Conservation (phyloP, 2,113 vertebrate species). For the Oreotrochilus melanogaster region DNA sequence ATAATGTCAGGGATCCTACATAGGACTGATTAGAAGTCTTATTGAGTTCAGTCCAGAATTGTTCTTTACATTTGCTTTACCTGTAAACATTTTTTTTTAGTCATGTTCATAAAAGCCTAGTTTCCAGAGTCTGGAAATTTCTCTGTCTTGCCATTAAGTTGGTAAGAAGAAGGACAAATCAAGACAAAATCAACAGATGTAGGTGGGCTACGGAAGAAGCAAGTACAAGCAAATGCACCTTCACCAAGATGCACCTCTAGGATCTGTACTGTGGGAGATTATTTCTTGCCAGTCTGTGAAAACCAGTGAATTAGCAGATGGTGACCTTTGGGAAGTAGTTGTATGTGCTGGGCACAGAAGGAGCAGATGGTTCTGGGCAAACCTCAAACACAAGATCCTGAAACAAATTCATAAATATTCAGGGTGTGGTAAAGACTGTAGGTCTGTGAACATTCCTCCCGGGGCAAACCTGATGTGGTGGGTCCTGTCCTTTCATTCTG, state of each 20-base stretch:
- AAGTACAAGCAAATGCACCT: not conserved
- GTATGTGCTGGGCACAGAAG: constrained; percentile 21
- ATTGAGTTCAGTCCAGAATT: not conserved
- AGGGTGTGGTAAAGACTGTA: not conserved
- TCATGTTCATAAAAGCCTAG: not conserved
- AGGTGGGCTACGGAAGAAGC: not conserved
- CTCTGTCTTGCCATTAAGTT: not conserved
- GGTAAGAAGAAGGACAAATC: not conserved
- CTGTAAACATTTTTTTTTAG: not conserved
- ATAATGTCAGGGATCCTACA: not conserved
- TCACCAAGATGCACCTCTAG: constrained; percentile 7
- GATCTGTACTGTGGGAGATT: not conserved
- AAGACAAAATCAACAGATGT: not conserved
- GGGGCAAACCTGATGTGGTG: not conserved
- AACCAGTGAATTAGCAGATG: constrained; percentile 49
- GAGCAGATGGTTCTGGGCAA: constrained; percentile 55
- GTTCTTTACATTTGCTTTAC: not conserved
- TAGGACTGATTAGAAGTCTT: not conserved
- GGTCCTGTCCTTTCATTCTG: not conserved
- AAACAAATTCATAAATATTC: constrained; percentile 38
- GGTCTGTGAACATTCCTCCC: not conserved
- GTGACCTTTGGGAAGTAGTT: constrained; percentile 60
- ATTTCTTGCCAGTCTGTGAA: constrained; percentile 31
- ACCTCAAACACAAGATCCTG: not conserved
- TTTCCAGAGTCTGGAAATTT: not conserved